Conservation (phyloP, 92 coral and sea anemone species). For the Epizoanthus illoricatus region DNA sequence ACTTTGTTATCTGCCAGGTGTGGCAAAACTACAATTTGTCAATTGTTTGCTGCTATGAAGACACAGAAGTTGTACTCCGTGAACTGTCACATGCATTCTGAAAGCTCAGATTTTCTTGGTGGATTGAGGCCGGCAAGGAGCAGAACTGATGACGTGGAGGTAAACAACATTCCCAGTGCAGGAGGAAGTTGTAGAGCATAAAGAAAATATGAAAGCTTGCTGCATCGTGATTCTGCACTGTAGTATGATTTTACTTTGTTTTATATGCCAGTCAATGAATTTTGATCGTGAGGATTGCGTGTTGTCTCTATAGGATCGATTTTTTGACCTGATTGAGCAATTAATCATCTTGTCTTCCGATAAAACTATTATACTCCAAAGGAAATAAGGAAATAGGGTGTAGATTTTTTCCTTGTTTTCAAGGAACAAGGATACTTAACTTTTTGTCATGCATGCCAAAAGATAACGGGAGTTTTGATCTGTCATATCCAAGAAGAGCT, state of each 20-base stretch:
- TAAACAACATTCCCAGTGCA: background rate
- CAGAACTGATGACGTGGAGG: constrained; percentile 68
- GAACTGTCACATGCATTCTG: constrained; percentile 98
- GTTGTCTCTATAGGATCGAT: too few relatives aligned
- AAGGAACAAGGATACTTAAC: too few relatives aligned
- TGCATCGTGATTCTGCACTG: background rate
- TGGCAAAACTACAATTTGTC: constrained; percentile 98
- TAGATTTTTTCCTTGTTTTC: too few relatives aligned
- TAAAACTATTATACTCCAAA: too few relatives aligned
- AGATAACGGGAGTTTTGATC: too few relatives aligned
- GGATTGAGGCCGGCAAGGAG: constrained; percentile 89
- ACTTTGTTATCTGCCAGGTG: constrained; percentile 54
- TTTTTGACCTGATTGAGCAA: too few relatives aligned
- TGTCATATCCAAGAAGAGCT: too few relatives aligned
- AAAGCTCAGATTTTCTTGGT: constrained; percentile 95
- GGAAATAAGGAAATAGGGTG: too few relatives aligned
- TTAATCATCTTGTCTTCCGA: too few relatives aligned
- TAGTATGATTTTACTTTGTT: background rate
- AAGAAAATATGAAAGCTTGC: background rate
- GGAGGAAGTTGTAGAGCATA: background rate
- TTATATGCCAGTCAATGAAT: too few relatives aligned
- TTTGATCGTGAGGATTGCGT: too few relatives aligned
- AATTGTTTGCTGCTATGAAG: constrained; percentile 82
- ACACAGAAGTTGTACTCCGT: constrained; percentile 78
- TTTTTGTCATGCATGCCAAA: too few relatives aligned